Evolutionary conservation across 2,888 invertebrate genomes (phyloP).

Genomic region (Ennomos quercinarius): DNA sequence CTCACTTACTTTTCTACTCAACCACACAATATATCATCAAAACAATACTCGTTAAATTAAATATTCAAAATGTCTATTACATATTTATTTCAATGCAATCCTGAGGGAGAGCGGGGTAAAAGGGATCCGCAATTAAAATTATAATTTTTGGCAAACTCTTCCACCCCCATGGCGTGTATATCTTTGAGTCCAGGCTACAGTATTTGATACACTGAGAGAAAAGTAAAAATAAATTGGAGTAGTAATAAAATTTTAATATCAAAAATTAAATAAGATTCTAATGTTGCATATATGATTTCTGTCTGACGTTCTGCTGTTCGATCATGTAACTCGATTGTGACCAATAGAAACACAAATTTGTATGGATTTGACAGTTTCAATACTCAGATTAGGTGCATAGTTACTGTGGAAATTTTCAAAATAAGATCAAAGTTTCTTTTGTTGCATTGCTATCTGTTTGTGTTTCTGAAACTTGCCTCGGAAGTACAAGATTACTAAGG

Average conservation of each 20-base stretch:
- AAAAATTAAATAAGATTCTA: not conserved
- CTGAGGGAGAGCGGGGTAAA: slow-evolving; percentile 56
- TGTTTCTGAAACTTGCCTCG: too few species aligned
- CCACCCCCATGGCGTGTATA: slow-evolving; percentile 74
- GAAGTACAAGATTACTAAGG: too few species aligned
- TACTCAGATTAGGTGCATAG: too few species aligned
- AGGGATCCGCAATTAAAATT: slow-evolving; percentile 78
- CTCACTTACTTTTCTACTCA: too few species aligned
- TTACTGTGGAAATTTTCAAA: too few species aligned
- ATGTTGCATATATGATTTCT: too few species aligned
- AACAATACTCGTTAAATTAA: slow-evolving; percentile 43
- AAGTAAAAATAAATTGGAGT: not conserved
- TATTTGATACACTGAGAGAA: slow-evolving; percentile 46
- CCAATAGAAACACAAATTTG: too few species aligned
- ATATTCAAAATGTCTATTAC: slow-evolving; percentile 45
- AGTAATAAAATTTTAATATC: not conserved
- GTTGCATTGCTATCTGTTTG: too few species aligned
- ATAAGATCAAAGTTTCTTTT: too few species aligned
- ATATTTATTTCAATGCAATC: slow-evolving; percentile 55
- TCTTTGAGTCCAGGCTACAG: slow-evolving; percentile 74
- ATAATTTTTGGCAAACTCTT: slow-evolving; percentile 84
- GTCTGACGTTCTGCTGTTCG: too few species aligned
- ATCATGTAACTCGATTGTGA: too few species aligned
- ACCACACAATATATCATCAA: not conserved
- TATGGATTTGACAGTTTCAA: too few species aligned